Conservation (phyloP, 2,113 vertebrate species). For the Pseudorhombus dupliciocellatus region DNA sequence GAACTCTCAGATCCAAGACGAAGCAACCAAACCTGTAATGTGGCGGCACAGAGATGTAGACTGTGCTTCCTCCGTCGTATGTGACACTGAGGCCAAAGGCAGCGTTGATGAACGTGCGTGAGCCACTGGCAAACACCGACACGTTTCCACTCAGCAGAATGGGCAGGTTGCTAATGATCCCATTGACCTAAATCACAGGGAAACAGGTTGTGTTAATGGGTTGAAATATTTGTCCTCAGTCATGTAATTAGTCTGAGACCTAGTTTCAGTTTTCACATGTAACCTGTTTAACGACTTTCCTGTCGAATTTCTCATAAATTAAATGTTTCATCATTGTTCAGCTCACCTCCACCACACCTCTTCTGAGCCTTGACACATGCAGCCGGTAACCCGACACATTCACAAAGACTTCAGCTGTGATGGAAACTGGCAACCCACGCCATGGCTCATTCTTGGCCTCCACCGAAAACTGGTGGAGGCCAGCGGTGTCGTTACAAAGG, state of each 20-base stretch:
- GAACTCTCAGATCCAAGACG: too few relatives aligned
- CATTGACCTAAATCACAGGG: constrained; percentile 70
- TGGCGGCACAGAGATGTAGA: constrained; percentile 57
- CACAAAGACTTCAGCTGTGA: constrained; percentile 66
- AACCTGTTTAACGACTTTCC: too few relatives aligned
- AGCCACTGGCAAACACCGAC: constrained; percentile 54
- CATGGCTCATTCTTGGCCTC: constrained; percentile 66
- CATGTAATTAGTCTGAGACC: too few relatives aligned
- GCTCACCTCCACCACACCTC: constrained; percentile 56
- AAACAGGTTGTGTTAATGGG: too few relatives aligned
- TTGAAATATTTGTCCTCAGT: too few relatives aligned
- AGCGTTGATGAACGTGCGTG: constrained; percentile 31
- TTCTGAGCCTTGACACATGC: constrained; percentile 36
- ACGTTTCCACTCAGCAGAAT: constrained; percentile 45
- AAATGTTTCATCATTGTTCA: background rate
- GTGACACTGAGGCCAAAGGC: constrained; percentile 68
- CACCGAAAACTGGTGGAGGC: constrained; percentile 61
- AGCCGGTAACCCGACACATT: constrained; percentile 60
- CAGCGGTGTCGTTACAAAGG: constrained; percentile 28
- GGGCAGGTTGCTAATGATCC: constrained; percentile 58
- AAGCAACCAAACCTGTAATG: constrained; percentile 57
- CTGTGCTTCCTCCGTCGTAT: constrained; percentile 57
- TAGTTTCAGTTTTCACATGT: too few relatives aligned
- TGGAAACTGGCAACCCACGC: constrained; percentile 31
- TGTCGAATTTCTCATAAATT: too few relatives aligned